phyloP scores from a whole-genome alignment of 2,888 invertebrate species.

The Lathronympha strigana region DNA sequence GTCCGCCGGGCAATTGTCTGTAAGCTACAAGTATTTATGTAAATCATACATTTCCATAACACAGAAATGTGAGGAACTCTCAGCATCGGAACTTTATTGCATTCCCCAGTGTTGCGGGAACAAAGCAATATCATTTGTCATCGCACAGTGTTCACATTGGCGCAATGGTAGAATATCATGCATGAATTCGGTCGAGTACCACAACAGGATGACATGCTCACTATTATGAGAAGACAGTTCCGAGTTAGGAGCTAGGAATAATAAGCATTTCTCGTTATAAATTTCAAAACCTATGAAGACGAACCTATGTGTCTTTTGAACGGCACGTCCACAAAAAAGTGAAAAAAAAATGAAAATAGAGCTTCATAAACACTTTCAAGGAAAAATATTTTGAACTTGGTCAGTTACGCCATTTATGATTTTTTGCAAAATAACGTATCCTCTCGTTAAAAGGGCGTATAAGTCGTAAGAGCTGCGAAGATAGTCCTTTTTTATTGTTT shows the following conservation, averaged over 20 bases:
- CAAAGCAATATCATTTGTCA: constrained; percentile 69
- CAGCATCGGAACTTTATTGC: constrained; percentile 66
- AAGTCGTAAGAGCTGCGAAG: no score
- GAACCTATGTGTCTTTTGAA: no score
- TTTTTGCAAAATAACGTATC: no score
- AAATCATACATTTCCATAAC: constrained; percentile 41
- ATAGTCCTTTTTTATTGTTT: no score
- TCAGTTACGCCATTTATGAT: no score
- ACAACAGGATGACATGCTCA: neutral
- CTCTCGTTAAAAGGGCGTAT: no score
- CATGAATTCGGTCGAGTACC: neutral
- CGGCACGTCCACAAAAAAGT: no score
- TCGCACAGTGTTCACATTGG: constrained; percentile 48
- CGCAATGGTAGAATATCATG: constrained; percentile 33
- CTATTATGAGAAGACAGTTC: neutral
- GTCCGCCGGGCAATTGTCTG: constrained; percentile 16
- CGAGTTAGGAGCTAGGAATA: neutral
- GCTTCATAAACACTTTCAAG: no score
- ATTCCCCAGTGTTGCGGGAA: constrained; percentile 58
- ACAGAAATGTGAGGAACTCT: constrained; percentile 56
- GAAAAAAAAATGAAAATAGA: no score
- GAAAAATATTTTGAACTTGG: no score
- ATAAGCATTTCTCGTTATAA: neutral
- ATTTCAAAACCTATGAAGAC: no score
- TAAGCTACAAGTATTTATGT: constrained; percentile 34